Evolutionary conservation across 1,140 invertebrate species (phyloP).

Genomic region (Drosophila albomicans): DNA sequence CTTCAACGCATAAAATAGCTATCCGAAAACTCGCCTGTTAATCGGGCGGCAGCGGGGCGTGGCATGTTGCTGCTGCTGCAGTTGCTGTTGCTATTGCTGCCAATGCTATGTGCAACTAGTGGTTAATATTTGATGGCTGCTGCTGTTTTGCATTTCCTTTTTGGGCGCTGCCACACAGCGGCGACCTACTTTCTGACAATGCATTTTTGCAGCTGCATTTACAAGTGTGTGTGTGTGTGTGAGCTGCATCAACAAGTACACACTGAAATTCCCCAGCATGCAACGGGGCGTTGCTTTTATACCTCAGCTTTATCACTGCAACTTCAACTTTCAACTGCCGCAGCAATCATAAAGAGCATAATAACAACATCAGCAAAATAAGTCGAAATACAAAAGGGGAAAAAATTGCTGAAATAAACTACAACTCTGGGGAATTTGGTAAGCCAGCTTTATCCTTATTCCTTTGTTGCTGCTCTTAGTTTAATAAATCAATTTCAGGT

Average conservation of each 20-base stretch:
- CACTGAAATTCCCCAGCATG: conserved; percentile 33
- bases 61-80: conserved; percentile 26
- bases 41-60: conserved; percentile 69
- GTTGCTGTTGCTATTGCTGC: conserved; percentile 5
- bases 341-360: conserved; percentile 20
- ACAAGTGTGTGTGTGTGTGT: conserved; percentile 32
- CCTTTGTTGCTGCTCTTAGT: conserved; percentile 5
- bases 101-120: neutral
- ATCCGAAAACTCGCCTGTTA: conserved; percentile 51
- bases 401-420: conserved; percentile 15
- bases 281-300: conserved; percentile 42
- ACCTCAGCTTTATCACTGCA: conserved; percentile 36
- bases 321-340: conserved; percentile 25
- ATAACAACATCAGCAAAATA: neutral
- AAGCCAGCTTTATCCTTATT: neutral
- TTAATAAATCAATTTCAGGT: conserved; percentile 44
- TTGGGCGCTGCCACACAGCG: conserved; percentile 37
- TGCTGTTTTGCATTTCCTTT: conserved; percentile 48
- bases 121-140: too few relatives aligned
- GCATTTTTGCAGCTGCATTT: conserved; percentile 62
- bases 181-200: conserved; percentile 75
- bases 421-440: conserved; percentile 16
- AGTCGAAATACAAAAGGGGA: neutral
- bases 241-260: conserved; percentile 78
- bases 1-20: conserved; percentile 44